phyloP scores from a whole-genome alignment of 92 coral and sea anemone genomes.

The Porites rus region DNA sequence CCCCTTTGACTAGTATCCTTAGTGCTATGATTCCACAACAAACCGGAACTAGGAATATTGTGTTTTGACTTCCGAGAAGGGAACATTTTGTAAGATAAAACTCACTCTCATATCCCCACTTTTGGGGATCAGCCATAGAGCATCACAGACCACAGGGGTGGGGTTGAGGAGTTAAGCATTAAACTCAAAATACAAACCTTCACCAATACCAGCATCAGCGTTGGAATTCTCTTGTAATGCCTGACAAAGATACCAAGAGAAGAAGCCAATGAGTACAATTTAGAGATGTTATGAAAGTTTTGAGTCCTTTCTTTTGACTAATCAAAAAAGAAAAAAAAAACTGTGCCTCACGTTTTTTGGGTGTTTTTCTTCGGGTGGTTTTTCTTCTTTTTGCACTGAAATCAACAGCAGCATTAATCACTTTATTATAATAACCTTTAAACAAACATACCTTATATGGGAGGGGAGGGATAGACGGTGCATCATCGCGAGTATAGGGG shows the following conservation, averaged over 20 bases:
- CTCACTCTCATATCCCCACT: no score
- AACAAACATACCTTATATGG: not conserved
- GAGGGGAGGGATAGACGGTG: not conserved
- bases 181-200: slow-evolving; percentile 1
- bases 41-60: no score
- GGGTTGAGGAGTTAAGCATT: not conserved
- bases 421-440: no score
- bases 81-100: no score
- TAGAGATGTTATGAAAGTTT: no score
- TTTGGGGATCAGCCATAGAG: no score
- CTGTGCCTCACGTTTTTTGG: slow-evolving; percentile 4
- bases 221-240: not conserved
- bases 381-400: slow-evolving; percentile 31
- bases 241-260: not conserved
- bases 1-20: no score
- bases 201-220: not conserved
- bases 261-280: not conserved
- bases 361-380: not conserved
- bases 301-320: not conserved
- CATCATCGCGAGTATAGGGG: not conserved
- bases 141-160: no score
- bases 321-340: not conserved
- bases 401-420: not conserved
- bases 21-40: no score
- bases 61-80: no score